Evolutionary conservation across 1,140 invertebrate species (phyloP).

Genomic region (Battus philenor): DNA sequence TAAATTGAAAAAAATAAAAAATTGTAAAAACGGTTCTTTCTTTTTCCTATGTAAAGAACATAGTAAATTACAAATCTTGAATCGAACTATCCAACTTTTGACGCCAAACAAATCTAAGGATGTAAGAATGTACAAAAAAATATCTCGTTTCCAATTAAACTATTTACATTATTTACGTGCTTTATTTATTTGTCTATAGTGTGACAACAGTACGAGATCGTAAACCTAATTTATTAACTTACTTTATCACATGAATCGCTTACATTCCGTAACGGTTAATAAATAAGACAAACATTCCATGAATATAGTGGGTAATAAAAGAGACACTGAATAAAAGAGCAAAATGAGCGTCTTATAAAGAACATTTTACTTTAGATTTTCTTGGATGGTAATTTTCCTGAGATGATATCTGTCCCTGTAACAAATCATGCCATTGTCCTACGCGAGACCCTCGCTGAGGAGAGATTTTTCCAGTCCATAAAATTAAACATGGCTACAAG

Average conservation of each 20-base stretch:
- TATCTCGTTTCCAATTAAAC: no score
- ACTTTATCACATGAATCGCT: not conserved
- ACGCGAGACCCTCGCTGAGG: conserved; percentile 29
- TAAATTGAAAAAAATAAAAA: no score
- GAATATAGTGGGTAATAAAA: conserved; percentile 53
- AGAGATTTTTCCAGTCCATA: conserved; percentile 61
- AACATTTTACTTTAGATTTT: conserved; percentile 38
- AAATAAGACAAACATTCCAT: conserved; percentile 41
- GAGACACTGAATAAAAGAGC: conserved; percentile 25
- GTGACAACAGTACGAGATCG: no score
- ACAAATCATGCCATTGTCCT: conserved; percentile 67
- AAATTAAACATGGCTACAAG: conserved; percentile 58
- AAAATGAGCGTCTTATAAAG: conserved; percentile 30
- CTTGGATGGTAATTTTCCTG: conserved; percentile 44
- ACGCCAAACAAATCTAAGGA: no score
- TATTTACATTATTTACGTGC: no score
- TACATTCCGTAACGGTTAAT: conserved; percentile 4
- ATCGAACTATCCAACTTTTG: no score
- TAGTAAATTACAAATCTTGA: no score
- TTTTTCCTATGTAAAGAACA: no score
- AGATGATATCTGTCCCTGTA: conserved; percentile 49
- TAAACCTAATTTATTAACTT: no score
- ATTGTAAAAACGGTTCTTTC: no score
- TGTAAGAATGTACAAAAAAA: no score
- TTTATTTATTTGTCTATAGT: no score